Base-by-base conservation (phyloP, 2,113 vertebrate genomes). In the Calypte anna region DNA sequence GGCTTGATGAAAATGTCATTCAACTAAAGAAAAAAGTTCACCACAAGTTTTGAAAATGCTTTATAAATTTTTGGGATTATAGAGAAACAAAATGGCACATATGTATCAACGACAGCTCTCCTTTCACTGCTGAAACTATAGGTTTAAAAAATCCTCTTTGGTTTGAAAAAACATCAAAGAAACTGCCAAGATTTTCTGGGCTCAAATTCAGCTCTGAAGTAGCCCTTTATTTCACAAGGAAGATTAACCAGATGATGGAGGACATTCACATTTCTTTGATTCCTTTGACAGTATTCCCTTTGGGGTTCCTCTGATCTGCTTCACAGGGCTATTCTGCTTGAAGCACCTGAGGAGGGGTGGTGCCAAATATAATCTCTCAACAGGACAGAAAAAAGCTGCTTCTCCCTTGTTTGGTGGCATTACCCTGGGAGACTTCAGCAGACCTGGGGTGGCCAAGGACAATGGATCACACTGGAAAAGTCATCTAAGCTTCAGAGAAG, bases 181-280 rank as follows among this genome's bases (percentile, higher is more conserved):
- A 90, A 88, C 55, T 76, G 46, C 85, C 67, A 69, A 79, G 72
- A 83, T 40, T 89, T 84, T 92, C 82, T 67, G 88, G 73, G 80
- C 92, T 96, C 77, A 92, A 78, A 88, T 91, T 92, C 57, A 73
- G 5, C 73, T 85, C 70, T 94, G 91, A 92, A 92, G 58, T 11
- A 62, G 62, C 19, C 82, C 70, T 94, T 75, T 82, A 85, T 87
- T 91, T 91, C 61, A 86, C 70, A 92, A 87, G 67, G 74, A 87
- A 92, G 86, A 95, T 93, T 94, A 96, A 84, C 91, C 22, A 91
- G 69, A 91, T 89, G 92, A 93, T 92, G 95, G 77, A 94, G 88
- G 74, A 92, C 91, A 73, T 68, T 36, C 61, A 54, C 13, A 48
- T 50, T 72, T 84, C 83, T 89, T 86, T 94, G 62, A 92, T 66